These are phyloP conservation scores for Sylvilagus bachmani DNA, from an alignment of 2,113 vertebrate species.

Conservation along the genomic window DNA sequence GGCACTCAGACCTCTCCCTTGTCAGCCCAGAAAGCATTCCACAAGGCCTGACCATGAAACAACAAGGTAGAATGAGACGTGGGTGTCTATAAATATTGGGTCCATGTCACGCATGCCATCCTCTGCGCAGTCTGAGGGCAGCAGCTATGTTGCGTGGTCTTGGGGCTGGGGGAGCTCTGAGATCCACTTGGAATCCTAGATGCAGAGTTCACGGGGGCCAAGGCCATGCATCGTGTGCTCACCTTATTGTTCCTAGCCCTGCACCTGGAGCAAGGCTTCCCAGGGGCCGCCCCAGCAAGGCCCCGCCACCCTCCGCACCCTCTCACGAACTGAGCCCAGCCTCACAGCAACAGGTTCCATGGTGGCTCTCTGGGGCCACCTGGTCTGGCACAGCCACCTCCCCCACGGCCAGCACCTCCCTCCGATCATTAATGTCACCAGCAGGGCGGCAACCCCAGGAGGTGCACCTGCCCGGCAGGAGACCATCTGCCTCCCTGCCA, in stretches of 20 bases:
- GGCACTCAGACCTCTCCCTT: neutral
- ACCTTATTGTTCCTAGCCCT: no score
- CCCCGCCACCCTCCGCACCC: no score
- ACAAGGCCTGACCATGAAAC: neutral
- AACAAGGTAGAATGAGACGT: neutral
- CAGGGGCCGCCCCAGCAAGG: no score
- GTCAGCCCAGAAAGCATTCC: neutral
- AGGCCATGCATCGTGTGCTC: accelerated
- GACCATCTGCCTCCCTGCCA: accelerated
- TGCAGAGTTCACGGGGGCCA: neutral
- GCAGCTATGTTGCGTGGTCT: accelerated
- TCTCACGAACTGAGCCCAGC: accelerated
- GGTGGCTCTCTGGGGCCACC: neutral
- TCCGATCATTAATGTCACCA: no score
- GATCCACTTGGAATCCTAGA: neutral
- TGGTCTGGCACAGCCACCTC: accelerated
- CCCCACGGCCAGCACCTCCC: accelerated
- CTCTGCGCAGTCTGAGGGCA: neutral
- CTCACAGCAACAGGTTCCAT: neutral
- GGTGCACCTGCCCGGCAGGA: neutral
- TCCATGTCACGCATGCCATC: accelerated
- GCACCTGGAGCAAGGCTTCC: no score
- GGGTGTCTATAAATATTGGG: neutral
- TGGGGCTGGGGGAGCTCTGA: neutral
- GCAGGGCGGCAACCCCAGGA: neutral